These are phyloP conservation scores for Entelurus aequoreus DNA, from an alignment of 2,113 vertebrate species.

Conservation along the genomic window DNA sequence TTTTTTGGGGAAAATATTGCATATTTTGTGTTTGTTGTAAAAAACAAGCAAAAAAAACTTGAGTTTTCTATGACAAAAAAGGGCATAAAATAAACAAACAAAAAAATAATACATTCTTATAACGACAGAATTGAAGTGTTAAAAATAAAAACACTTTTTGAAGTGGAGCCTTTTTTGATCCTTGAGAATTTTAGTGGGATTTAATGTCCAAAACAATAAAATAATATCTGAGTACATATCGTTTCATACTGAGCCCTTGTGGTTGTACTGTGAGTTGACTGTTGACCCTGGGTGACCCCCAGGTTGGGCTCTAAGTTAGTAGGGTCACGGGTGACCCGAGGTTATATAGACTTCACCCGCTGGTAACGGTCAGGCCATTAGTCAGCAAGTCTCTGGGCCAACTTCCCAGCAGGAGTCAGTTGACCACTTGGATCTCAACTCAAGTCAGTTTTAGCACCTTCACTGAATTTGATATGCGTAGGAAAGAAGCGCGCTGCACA, in stretches of 20 bases:
- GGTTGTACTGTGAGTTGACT: not conserved
- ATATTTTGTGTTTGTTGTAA: too few relatives aligned
- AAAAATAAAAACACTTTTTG: too few relatives aligned
- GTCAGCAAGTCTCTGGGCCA: not conserved
- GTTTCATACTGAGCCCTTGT: not conserved
- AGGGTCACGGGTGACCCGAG: not conserved
- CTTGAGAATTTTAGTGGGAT: too few relatives aligned
- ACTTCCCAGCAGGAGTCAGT: conserved; percentile 6
- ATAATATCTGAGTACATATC: not conserved
- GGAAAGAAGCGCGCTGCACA: too few relatives aligned
- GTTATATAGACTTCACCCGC: not conserved
- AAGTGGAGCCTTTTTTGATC: too few relatives aligned
- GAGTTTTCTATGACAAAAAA: too few relatives aligned
- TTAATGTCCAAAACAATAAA: too few relatives aligned
- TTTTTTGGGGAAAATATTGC: too few relatives aligned
- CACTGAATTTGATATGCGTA: not conserved
- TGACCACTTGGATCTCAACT: conserved; percentile 5
- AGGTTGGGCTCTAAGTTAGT: not conserved
- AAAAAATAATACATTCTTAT: too few relatives aligned
- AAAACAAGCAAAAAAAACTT: too few relatives aligned
- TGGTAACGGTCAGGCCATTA: not conserved
- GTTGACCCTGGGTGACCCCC: not conserved
- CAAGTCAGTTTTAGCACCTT: not conserved
- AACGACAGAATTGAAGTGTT: too few relatives aligned
- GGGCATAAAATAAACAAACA: too few relatives aligned